Base-by-base conservation (phyloP, 2,888 invertebrate species). In the Formica aserva region DNA sequence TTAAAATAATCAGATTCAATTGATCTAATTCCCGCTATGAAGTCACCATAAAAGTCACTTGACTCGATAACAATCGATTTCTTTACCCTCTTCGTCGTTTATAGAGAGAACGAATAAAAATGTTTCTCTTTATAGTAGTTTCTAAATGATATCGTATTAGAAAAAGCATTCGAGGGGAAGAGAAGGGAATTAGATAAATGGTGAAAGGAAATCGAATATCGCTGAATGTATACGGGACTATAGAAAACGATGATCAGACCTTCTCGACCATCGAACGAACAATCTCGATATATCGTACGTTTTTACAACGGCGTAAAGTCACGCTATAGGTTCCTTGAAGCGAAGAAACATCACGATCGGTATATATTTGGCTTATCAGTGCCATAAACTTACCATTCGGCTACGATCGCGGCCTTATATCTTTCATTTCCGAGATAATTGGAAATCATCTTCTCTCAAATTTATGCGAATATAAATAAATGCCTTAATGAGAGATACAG, bases 301-400 rank as follows among this genome's bases (percentile, higher is more conserved):
- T 86, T 91, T 90, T 88, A 91, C 87, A 91, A 89, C 72, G 81
- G 77, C 84, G 85, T 87, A 89, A 90, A 90, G 88, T 90, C 86
- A 88, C 83, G 85, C 66, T 75, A 22, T 22, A 71, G 80, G 57
- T 84, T 65, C 71, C 83, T 85, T 26, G 72, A 82, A 84, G 82
- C 65, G 85, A 72, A 62, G 86, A 83, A 90, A 88, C 86, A 86
- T 90, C 86, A 71, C 71, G 82, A 69, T 60, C 63, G 18, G 38
- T 78, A 66, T 80, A 48, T 41, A 18, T 26, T 74, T 57, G 83
- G 90, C 90, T 89, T 89, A 89, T 89, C 90, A 83, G 38, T 22
- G 48, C 80, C 80, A 45, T 89, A 90, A 89, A 90, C 85, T 81
- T 80, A 35, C 63, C 63, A 63, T 48, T 32, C 66, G 55, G 71